Evolutionary conservation across 2,888 invertebrate genomes (phyloP).

Genomic region (Acrobasis suavella): DNA sequence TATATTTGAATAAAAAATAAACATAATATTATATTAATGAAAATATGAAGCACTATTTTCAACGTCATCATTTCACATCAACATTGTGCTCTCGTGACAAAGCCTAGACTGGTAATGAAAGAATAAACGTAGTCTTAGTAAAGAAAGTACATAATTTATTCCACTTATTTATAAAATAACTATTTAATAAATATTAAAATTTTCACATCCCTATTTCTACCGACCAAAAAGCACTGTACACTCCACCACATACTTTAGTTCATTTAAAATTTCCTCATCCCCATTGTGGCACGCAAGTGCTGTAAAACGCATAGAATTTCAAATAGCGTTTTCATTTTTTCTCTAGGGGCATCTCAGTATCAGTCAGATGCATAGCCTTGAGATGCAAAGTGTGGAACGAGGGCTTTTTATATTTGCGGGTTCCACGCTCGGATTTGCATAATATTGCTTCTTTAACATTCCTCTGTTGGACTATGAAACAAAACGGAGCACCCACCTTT

Average conservation of each 20-base stretch:
- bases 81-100: too few relatives aligned
- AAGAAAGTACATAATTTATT: too few relatives aligned
- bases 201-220: neutral
- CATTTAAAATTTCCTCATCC: constrained; percentile 23
- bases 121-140: too few relatives aligned
- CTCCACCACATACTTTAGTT: constrained; percentile 16
- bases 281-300: constrained; percentile 53
- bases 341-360: constrained; percentile 74
- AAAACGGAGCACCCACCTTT: constrained; percentile 52
- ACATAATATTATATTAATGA: too few relatives aligned
- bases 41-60: too few relatives aligned
- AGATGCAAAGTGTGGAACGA: constrained; percentile 79
- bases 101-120: too few relatives aligned
- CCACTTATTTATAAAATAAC: neutral
- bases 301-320: constrained; percentile 77
- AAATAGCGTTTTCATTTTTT: constrained; percentile 78
- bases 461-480: constrained; percentile 63
- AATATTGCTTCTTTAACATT: constrained; percentile 82
- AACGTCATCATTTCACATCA: too few relatives aligned
- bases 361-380: constrained; percentile 79
- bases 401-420: constrained; percentile 80
- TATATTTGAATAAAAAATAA: too few relatives aligned
- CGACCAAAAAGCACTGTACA: constrained; percentile 3
- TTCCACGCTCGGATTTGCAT: constrained; percentile 78
- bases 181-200: neutral